Conservation (phyloP, 2,888 invertebrate species). For the Erebia ligea region DNA sequence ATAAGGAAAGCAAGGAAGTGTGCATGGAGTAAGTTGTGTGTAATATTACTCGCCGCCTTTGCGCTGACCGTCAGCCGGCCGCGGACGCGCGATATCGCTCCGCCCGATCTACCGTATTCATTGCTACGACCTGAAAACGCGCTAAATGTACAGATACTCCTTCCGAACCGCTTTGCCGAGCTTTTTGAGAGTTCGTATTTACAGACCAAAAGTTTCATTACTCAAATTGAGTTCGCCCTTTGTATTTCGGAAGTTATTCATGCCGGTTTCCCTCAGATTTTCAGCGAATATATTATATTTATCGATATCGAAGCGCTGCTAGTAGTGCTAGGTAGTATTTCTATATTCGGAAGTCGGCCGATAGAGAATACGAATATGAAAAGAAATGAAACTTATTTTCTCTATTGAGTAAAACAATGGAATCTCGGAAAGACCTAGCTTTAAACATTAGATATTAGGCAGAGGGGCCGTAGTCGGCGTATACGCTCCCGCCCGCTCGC, state of each 20-base stretch:
- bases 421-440: slow-evolving; percentile 36
- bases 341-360: not conserved
- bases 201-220: slow-evolving; percentile 73
- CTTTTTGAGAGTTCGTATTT: slow-evolving; percentile 69
- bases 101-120: slow-evolving; percentile 77
- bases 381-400: slow-evolving; percentile 4
- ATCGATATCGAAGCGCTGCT: slow-evolving; percentile 1
- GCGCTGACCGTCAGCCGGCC: slow-evolving; percentile 45
- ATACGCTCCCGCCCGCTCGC: slow-evolving; percentile 61
- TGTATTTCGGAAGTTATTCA: slow-evolving; percentile 52
- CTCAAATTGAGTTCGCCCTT: slow-evolving; percentile 70
- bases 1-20: not conserved
- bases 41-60: slow-evolving; percentile 46
- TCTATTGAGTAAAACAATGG: slow-evolving; percentile 25
- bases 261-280: slow-evolving; percentile 21
- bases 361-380: slow-evolving; percentile 4
- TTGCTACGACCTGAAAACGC: slow-evolving; percentile 64
- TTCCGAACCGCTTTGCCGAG: slow-evolving; percentile 62
- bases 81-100: slow-evolving; percentile 60
- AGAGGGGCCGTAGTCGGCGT: slow-evolving; percentile 43
- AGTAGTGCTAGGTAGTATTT: not conserved
- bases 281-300: slow-evolving; percentile 17
- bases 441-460: slow-evolving; percentile 48
- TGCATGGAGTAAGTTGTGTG: not conserved
- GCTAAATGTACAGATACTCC: slow-evolving; percentile 71